Base-by-base conservation (phyloP, 2,797 vertebrate species). In the Muscicapa striata region DNA sequence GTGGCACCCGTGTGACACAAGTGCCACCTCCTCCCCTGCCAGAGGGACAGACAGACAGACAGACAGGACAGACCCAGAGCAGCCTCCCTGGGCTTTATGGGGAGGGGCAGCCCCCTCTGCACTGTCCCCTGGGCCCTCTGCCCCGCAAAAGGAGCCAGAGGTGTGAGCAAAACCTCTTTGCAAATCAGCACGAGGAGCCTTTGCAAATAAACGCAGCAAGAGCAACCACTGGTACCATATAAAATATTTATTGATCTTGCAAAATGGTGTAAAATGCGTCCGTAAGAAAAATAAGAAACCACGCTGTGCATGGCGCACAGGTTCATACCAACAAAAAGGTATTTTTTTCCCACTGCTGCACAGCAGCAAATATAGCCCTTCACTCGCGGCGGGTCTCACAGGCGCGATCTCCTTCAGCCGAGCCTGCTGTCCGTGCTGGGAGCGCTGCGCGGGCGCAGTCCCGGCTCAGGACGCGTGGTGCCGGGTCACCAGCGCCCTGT, bases 391-490 rank as follows among this genome's bases (percentile, higher is more conserved):
- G 76, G 64, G 92, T 89, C 81, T 66, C 41, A 7, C 54, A 4
- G 23, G 69, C n/a, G 85, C 43, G 3, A 84, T 57, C 43, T 83
- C 74, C 49, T 69, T 70, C 85, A 51, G 90, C 83, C 89, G 26
- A 45, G 74, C 66, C 48, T 5, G 7, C 11, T 46, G 45, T 46
- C 45, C 45, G 45, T 8, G 46, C 46, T 24, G 46, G 46, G 14
- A 26, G 23, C 23, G 46, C 46, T 24, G 46, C 14, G 46, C 46
- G 13, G 46, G 46, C 88, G 23, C 41, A 34, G 74, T 59, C 45
- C 4, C 2, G n/a, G 21, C 91, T 93, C 96, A 99, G 30, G 98
- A 98, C 10, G 98, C 99, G 5, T 98, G 98, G 36, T 97, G 98
- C 19, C 98, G 92, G 95, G 97, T 98, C 93, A 98, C 95, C 15